These are phyloP conservation scores for Drosophila mojavensis DNA, from an alignment of 1,140 invertebrate genomes.

Conservation along the genomic window DNA sequence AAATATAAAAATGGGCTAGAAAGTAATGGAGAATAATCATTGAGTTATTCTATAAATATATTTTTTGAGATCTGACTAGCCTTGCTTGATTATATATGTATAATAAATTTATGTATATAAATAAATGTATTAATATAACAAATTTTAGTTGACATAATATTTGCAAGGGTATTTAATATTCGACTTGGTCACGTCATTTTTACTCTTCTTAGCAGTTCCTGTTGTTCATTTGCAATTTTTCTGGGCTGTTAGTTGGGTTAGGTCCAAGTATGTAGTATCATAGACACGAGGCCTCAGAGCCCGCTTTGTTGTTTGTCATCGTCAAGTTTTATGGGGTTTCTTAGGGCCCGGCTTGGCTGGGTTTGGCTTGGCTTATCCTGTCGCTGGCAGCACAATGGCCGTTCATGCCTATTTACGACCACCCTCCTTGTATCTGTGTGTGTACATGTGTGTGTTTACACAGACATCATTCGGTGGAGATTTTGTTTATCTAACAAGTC, in stretches of 20 bases:
- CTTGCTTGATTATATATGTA: too few species aligned
- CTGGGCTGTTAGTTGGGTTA: conserved; percentile 61
- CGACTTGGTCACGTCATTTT: too few species aligned
- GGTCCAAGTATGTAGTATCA: conserved; percentile 35
- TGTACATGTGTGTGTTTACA: conserved; percentile 14
- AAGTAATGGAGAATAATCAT: too few species aligned
- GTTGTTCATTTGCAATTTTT: conserved; percentile 42
- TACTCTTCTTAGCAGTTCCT: not conserved
- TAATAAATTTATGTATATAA: too few species aligned
- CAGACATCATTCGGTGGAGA: conserved; percentile 37
- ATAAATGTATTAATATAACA: too few species aligned
- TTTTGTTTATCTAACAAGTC: conserved; percentile 17
- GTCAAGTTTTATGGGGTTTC: conserved; percentile 67
- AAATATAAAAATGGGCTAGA: too few species aligned
- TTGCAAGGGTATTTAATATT: not conserved
- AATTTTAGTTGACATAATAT: too few species aligned
- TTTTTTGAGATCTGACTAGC: too few species aligned
- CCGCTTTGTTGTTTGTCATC: conserved; percentile 67
- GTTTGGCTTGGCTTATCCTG: conserved; percentile 46
- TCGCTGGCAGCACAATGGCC: conserved; percentile 43
- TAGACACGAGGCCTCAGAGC: conserved; percentile 18
- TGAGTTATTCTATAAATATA: too few species aligned
- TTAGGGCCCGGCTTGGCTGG: conserved; percentile 41
- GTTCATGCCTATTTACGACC: conserved; percentile 59
- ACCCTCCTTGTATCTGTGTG: conserved; percentile 4